phyloP scores from a whole-genome alignment of 2,113 vertebrate genomes.

The Rhinichthys klamathensis region DNA sequence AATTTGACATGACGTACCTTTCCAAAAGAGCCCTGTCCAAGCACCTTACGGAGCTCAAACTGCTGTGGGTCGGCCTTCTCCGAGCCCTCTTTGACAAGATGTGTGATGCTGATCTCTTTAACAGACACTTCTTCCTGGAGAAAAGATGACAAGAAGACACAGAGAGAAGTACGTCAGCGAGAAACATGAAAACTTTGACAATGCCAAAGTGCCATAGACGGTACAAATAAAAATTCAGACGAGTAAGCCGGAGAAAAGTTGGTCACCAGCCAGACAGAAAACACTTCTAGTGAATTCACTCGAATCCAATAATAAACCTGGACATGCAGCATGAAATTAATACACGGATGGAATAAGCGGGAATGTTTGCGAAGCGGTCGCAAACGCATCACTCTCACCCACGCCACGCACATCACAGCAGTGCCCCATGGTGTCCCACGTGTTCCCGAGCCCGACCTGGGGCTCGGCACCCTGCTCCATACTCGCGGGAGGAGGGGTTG shows the following conservation, averaged over 20 bases:
- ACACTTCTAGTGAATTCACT: neutral
- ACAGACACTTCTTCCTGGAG: conserved; percentile 82
- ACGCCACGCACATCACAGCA: conserved; percentile 49
- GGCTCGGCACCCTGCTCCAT: conserved; percentile 38
- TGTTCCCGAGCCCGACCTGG: conserved; percentile 27
- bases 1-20: conserved; percentile 74
- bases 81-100: conserved; percentile 86
- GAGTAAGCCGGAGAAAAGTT: neutral
- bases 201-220: no score
- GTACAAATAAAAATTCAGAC: neutral
- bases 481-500: conserved; percentile 22
- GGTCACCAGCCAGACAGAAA: neutral
- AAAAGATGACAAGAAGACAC: neutral
- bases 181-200: neutral
- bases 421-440: conserved; percentile 15
- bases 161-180: neutral
- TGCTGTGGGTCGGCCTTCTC: conserved; percentile 86
- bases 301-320: neutral
- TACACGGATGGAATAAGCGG: neutral
- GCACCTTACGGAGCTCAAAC: conserved; percentile 84
- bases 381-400: conserved; percentile 47
- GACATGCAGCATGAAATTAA: neutral
- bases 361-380: conserved; percentile 17
- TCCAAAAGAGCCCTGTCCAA: conserved; percentile 88
- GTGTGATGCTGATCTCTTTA: conserved; percentile 87